These are phyloP conservation scores for Invenusta paracnida DNA, from an alignment of 2,888 invertebrate genomes.

Conservation along the genomic window DNA sequence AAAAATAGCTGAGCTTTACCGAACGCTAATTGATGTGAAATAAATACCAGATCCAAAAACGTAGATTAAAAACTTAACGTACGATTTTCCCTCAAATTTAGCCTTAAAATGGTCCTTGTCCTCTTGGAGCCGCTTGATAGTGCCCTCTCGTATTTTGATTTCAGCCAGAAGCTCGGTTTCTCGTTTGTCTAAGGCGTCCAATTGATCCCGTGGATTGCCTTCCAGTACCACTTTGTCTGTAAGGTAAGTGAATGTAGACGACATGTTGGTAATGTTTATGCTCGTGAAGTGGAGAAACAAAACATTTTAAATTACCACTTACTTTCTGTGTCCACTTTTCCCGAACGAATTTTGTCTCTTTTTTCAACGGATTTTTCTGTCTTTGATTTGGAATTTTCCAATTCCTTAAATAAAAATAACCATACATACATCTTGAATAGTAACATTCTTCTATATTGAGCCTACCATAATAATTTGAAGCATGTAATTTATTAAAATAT, in stretches of 20 bases:
- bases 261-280: too few relatives aligned
- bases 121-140: slow-evolving; percentile 51
- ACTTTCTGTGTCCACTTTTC: slow-evolving; percentile 27
- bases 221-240: slow-evolving; percentile 53
- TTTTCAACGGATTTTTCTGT: neutral
- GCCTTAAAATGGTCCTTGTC: slow-evolving; percentile 51
- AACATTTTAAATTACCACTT: too few relatives aligned
- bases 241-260: too few relatives aligned
- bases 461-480: too few relatives aligned
- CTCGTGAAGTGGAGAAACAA: too few relatives aligned
- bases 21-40: too few relatives aligned
- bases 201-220: slow-evolving; percentile 53
- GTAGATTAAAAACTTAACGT: neutral
- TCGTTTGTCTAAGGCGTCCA: slow-evolving; percentile 56
- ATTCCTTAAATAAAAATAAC: slow-evolving; percentile 48
- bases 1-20: too few relatives aligned
- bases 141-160: slow-evolving; percentile 50
- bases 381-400: slow-evolving; percentile 47
- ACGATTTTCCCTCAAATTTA: slow-evolving; percentile 46
- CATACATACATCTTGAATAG: too few relatives aligned
- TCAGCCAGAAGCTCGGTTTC: slow-evolving; percentile 57
- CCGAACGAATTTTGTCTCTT: neutral
- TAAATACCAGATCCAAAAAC: too few relatives aligned
- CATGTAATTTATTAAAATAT: too few relatives aligned
- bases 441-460: too few relatives aligned